Percentiles rank a stretch among this genome's conserved stretches.
Conservation (phyloP, 2,888 invertebrate genomes). For the Trachelus tabidus region DNA sequence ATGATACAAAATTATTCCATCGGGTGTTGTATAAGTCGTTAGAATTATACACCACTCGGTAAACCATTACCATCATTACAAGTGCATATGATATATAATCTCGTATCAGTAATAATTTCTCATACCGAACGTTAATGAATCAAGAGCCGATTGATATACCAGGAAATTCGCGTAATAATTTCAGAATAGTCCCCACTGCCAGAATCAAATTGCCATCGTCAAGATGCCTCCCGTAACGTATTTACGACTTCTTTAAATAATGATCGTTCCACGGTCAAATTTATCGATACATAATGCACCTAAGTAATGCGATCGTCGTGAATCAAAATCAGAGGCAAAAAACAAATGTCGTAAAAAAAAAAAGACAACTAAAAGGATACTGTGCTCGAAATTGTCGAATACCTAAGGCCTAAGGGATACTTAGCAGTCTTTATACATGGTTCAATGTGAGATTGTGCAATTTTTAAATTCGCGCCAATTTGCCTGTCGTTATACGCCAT, state of each 20-base stretch:
- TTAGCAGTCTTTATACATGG: neutral
- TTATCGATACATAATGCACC: conserved; percentile 50
- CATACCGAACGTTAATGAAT: neutral
- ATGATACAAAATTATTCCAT: conserved; percentile 34
- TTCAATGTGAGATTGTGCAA: conserved; percentile 23
- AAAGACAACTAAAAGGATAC: neutral
- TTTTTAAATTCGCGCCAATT: conserved; percentile 34
- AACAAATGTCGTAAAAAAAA: neutral
- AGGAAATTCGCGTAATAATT: neutral
- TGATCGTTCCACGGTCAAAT: conserved; percentile 42
- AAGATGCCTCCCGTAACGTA: conserved; percentile 23
- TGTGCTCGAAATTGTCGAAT: neutral
- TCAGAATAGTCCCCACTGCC: neutral
- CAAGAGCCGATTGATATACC: neutral
- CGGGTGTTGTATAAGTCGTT: conserved; percentile 8
- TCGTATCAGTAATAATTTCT: neutral
- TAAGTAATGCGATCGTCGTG: conserved; percentile 46
- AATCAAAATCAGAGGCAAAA: conserved; percentile 41
- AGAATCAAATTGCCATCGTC: neutral
- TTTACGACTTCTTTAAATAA: conserved; percentile 41
- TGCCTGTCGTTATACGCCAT: conserved; percentile 27
- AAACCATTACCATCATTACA: neutral
- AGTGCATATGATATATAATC: neutral
- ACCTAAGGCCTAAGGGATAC: neutral
- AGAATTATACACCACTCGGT: neutral